Conservation (phyloP, 2,797 vertebrate species). For the Chiroxiphia lanceolata region DNA sequence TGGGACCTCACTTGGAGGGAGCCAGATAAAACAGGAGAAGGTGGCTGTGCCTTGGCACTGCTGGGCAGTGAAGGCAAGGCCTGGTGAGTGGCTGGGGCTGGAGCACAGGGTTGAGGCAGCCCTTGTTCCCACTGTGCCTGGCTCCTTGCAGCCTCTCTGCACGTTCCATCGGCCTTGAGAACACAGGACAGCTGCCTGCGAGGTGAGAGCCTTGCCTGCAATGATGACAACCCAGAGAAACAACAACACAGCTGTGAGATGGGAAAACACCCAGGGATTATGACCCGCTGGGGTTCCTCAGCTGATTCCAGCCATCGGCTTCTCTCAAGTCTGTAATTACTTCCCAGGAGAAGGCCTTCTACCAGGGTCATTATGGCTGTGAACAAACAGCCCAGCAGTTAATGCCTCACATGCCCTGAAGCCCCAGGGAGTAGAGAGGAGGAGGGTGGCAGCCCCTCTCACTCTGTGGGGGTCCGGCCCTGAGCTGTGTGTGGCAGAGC, state of each 20-base stretch:
- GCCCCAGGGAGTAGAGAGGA: neutral
- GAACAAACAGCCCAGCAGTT: neutral
- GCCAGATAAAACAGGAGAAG: neutral
- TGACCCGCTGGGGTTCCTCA: neutral
- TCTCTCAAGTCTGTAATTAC: neutral
- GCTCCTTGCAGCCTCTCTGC: neutral
- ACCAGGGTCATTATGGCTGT: neutral
- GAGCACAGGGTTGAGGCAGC: neutral
- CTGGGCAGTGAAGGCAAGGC: neutral
- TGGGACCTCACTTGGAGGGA: neutral
- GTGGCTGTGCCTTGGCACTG: neutral
- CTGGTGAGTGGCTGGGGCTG: neutral
- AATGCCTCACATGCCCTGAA: neutral
- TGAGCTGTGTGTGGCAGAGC: fast-evolving
- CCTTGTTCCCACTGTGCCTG: fast-evolving
- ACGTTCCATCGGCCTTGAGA: neutral
- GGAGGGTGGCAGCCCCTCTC: neutral
- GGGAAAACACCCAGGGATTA: neutral
- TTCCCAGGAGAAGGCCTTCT: neutral
- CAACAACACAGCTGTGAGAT: neutral
- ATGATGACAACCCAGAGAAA: neutral
- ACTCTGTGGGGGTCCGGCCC: fast-evolving
- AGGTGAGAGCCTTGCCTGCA: neutral
- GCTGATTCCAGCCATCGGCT: neutral
- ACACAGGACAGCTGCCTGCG: neutral